Evolutionary conservation across 1,140 invertebrate genomes (phyloP).

Genomic region (Neotoxoptera formosana): DNA sequence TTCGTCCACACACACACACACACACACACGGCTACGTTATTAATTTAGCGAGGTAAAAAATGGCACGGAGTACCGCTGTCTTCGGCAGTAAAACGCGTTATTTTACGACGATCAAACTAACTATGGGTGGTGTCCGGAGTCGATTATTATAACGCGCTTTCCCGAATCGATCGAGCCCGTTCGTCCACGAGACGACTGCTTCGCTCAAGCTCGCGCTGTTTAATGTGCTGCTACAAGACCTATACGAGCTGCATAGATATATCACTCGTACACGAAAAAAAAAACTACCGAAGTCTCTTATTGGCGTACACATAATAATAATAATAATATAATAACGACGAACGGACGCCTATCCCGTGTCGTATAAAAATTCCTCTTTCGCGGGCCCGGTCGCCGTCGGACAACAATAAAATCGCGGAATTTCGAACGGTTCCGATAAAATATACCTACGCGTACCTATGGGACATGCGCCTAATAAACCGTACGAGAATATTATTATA

Average conservation of each 20-base stretch:
- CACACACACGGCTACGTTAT: background rate
- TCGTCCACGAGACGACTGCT: background rate
- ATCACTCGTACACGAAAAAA: background rate
- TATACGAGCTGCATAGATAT: too few species aligned
- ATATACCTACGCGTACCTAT: too few species aligned
- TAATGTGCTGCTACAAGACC: background rate
- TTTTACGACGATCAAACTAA: conserved; percentile 1
- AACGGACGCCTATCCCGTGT: background rate
- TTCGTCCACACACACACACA: too few species aligned
- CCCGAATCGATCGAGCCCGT: background rate
- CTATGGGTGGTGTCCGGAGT: conserved; percentile 1
- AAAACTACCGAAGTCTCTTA: background rate
- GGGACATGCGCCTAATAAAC: background rate
- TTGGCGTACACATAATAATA: background rate
- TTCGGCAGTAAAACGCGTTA: background rate
- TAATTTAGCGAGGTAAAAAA: background rate
- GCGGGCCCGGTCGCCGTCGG: background rate
- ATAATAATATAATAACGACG: too few species aligned
- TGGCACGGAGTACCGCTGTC: background rate
- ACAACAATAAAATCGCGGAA: background rate
- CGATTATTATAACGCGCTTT: background rate
- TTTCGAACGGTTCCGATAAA: background rate
- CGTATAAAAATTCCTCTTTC: background rate
- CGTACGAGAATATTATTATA: too few species aligned
- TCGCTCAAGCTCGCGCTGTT: background rate